Evolutionary conservation across 2,888 invertebrate genomes (phyloP).

Genomic region (Cataglyphis livida): DNA sequence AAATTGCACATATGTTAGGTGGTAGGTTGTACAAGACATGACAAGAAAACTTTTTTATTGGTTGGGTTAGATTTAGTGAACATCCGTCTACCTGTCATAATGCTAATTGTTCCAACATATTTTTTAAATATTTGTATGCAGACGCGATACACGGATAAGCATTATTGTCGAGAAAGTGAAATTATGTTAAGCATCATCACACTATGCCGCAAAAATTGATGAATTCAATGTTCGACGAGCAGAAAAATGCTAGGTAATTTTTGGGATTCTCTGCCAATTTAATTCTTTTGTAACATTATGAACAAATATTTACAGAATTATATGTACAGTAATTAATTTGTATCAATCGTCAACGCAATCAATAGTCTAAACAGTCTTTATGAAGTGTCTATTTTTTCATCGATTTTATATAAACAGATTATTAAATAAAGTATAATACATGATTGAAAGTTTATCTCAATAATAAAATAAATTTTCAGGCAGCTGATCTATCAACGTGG

Average conservation of each 20-base stretch:
- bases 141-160: background rate
- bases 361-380: background rate
- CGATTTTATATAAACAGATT: background rate
- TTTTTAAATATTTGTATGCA: background rate
- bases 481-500: slow-evolving; percentile 82
- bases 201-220: slow-evolving; percentile 81
- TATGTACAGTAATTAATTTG: background rate
- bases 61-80: background rate
- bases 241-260: slow-evolving; percentile 76
- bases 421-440: background rate
- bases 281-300: background rate
- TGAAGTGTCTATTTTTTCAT: background rate
- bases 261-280: background rate
- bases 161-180: background rate
- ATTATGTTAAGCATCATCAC: slow-evolving; percentile 15
- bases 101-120: background rate
- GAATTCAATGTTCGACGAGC: slow-evolving; percentile 71
- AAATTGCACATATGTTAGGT: too few species aligned
- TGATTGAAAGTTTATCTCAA: background rate
- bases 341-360: background rate
- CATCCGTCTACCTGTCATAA: slow-evolving; percentile 8
- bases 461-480: slow-evolving; percentile 65
- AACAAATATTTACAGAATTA: background rate
- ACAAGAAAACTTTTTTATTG: background rate
- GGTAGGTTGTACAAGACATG: too few species aligned